Evolutionary conservation across 53 echinoderm and acorn worm species (phyloP), one percentile per base, ranked within the genome.

Genomic region (Apostichopus leukothele): DNA sequence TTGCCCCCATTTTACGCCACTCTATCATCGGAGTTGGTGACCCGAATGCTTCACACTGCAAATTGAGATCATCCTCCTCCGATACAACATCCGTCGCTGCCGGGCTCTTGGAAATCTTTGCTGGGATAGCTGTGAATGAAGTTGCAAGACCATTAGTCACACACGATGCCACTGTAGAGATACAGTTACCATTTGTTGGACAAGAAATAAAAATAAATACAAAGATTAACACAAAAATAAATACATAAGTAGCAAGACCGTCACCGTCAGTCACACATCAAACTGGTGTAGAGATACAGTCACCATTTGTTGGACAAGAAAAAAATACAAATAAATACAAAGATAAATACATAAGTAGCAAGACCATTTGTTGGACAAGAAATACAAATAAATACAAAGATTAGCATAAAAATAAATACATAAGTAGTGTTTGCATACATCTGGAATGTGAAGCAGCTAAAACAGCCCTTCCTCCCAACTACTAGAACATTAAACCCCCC

Each of bases 1-100:
- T 84, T n/a, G 20, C 61, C n/a, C 66, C 84, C 55, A 21, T 60
- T 23, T 84, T 84, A 63, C 23, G 66, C 84, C 84, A 84, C 60
- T 84, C 84, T 9, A 84, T 22, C 13, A 22, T 84, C 4, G 84
- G 84, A 6, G 60, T 84, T 59, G 84, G 84, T 63, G 84, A 84
- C 63, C 84, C 84, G 27, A 84, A 84, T 22, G 84, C 14, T 0
- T 23, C 1, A 27, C 84, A 84, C 6, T 84, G 21, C 84, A 84
- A 27, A 5, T 8, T 10, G 27, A 84, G 22, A 26, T 25, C 57
- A 16, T 21, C 21, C 25, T 60, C 25, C 55, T 84, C 84, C 8
- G 84, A 26, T 27, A 14, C 84, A 21, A 60, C 60, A 9, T 0
- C 22, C 20, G 22, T 4, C 14, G 23, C 19, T n/a, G 3, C n/a